A percentile compares a stretch with the other conserved stretches of the same genome.
Evolutionary conservation across 2,888 invertebrate genomes (phyloP).

Genomic region (Iselma pallidipennis): DNA sequence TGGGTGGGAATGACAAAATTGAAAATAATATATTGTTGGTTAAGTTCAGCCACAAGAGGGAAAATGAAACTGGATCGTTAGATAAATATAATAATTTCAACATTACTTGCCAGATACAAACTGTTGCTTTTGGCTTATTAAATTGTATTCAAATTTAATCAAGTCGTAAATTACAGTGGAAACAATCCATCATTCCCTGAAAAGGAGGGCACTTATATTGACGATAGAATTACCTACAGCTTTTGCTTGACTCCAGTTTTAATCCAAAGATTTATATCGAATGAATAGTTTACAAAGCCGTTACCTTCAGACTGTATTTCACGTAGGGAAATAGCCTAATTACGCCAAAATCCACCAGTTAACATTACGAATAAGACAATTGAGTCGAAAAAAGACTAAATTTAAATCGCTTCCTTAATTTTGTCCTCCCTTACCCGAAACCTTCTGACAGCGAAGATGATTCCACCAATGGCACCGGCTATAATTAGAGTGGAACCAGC

Average conservation of each 20-base stretch:
- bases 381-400: no score
- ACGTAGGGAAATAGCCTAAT: no score
- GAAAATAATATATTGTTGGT: background rate
- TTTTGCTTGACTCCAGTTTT: no score
- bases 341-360: no score
- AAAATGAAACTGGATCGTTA: background rate
- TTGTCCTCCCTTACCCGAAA: slow-evolving; percentile 50
- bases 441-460: slow-evolving; percentile 50
- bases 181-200: background rate
- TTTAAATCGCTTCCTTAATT: no score
- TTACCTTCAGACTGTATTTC: no score
- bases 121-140: background rate
- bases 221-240: no score
- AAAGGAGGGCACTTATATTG: no score
- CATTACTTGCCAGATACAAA: background rate
- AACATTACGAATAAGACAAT: no score
- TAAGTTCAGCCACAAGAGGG: background rate
- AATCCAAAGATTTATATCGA: background rate
- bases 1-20: background rate
- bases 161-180: background rate
- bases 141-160: background rate
- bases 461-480: slow-evolving; percentile 51
- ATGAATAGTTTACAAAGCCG: slow-evolving; percentile 9
- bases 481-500: slow-evolving; percentile 54
- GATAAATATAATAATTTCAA: background rate